Base-by-base conservation (phyloP, 2,797 vertebrate species). In the Megaceryle alcyon region DNA sequence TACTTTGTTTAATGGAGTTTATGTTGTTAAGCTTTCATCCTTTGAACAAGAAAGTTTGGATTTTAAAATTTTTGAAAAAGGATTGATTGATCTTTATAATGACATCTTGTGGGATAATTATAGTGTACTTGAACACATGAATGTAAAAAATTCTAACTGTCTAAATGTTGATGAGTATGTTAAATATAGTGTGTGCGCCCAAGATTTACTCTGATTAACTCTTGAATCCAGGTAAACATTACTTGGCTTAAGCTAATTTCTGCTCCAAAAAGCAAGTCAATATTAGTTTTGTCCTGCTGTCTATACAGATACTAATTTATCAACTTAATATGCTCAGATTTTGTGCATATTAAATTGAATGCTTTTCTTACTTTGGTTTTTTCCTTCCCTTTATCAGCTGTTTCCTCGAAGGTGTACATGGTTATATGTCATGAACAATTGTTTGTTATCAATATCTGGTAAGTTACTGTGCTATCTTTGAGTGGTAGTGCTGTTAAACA, bases 401-500 rank as follows among this genome's bases (percentile, higher is more conserved):
- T 99, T 99, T 94, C 99, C 99, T 83, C 98, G 99, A 91, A 98
- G 99, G 94, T 99, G 99, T 97, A 99, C 99, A 0, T 99, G 99
- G 99, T 97, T 99, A 35, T 99, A 99, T 59, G 99, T 99, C 94
- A 99, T 99, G 99, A 99, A 99, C 98, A 99, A 98, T 77, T 99
- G 98, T 97, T 98, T 99, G 70, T 98, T 99, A 43, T 99, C 99
- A 49, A 99, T 99, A 98, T 99, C 99, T 92, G 99, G 99, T 99
- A 98, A 98, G 99, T 97, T 68, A 65, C 96, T 83, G 87, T 66
- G 79, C 81, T 93, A 2, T 85, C 73, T 91, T 82, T 33, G 57
- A 21, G 48, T 44, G 35, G 48, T 87, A 57, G 56, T 39, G 8
- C 31, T 37, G 82, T 56, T 60, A 79, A 90, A 71, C 57, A 12